phyloP scores from a whole-genome alignment of 2,797 vertebrate species.

The Picus viridis region DNA sequence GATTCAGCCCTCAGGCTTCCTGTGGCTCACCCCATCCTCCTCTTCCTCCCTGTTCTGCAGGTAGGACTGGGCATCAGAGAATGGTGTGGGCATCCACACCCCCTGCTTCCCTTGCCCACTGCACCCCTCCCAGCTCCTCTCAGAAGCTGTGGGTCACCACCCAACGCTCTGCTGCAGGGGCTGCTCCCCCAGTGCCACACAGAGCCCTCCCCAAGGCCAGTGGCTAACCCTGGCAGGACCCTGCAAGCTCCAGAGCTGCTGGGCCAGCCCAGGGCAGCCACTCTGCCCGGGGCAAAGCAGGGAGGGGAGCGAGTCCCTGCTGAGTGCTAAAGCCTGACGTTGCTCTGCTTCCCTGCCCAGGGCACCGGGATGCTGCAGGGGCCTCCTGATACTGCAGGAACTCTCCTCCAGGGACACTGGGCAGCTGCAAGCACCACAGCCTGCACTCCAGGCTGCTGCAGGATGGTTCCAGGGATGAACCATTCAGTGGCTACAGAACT shows the following conservation, averaged over 20 bases:
- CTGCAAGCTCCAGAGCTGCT: background rate
- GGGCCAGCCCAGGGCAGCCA: no score
- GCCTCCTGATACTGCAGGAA: background rate
- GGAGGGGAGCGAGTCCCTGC: no score
- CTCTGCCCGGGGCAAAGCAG: no score
- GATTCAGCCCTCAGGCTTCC: background rate
- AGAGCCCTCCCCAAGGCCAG: background rate
- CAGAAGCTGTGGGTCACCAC: background rate
- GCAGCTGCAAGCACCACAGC: background rate
- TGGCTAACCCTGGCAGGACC: background rate
- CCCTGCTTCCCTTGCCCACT: background rate
- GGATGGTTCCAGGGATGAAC: no score
- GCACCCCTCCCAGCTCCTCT: background rate
- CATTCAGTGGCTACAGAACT: no score
- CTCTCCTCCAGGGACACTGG: background rate
- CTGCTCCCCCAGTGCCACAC: rapidly evolving
- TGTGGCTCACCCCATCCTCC: background rate
- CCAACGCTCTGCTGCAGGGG: background rate
- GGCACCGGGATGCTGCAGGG: background rate
- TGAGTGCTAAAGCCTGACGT: background rate
- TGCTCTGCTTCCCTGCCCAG: background rate
- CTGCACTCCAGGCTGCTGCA: no score
- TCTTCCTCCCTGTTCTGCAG: background rate
- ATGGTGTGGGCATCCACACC: rapidly evolving
- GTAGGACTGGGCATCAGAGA: background rate